Evolutionary conservation across 2,888 invertebrate genomes (phyloP), one percentile per base, ranked within the genome.

Genomic region (Leucophenga montana): DNA sequence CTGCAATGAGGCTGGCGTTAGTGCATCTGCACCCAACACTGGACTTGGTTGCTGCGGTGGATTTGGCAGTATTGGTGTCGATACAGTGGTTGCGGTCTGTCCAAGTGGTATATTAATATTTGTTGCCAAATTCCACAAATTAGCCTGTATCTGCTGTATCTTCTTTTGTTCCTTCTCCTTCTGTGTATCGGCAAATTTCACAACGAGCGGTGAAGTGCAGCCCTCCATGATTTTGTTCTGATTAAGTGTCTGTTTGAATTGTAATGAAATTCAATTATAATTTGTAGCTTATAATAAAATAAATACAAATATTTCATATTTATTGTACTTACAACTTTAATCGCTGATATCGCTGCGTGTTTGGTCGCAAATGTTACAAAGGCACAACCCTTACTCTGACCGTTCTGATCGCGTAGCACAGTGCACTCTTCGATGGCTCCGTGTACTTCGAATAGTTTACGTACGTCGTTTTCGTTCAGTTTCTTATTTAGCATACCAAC

Each of bases 171-270:
- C 98, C 89, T 99, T 99, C 88, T 99, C 99, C 88, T 98, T 98
- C 88, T 98, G 98, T 73, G 99, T 98, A 89, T 99, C 99, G 67
- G 99, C 99, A 89, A 99, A 99, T 90, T 99, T 99, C 54, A 99
- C 99, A 71, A 99, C 99, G 84, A 99, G 90, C 54, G 99, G 98
- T 80, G 98, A 97, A 77, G 97, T 97, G 90, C 99, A 99, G 65
- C 99, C 99, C 91, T 99, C 99, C 98, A 99, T 98, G 84, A 98
- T 99, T 90, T 97, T 96, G 88, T 97, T 98, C 90, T 99, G 99
- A 91, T 99, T 98, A 90, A 99, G 90, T 75, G 93, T 90, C 92
- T 92, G 54, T n/a, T n/a, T 46, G 46, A 46, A 46, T 1, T 59
- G 31, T 13, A n/a, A 27, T 0, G 11, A 33, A n/a, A n/a, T n/a